Conservation (phyloP, 2,888 invertebrate genomes). For the Phania funesta region DNA sequence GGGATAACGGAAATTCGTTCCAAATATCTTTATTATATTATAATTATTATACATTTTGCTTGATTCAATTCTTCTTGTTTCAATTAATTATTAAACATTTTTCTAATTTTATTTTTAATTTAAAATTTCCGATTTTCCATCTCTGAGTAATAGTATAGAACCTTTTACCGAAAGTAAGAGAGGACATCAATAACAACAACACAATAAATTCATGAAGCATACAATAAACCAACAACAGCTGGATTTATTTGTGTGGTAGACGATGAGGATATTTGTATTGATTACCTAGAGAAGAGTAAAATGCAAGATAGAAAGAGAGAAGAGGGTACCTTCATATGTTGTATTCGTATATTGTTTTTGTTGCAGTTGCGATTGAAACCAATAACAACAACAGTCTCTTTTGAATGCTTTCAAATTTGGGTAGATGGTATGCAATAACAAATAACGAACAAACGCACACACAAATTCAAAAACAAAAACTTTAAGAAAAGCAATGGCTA, state of each 20-base stretch:
- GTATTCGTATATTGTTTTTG: neutral
- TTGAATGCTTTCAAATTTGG: constrained; percentile 16
- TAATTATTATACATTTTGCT: no score
- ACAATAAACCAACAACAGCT: constrained; percentile 44
- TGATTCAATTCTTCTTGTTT: no score
- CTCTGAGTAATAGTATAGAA: neutral
- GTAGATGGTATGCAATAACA: constrained; percentile 12
- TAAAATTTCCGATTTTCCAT: neutral
- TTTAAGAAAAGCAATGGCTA: neutral
- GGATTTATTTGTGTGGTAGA: neutral
- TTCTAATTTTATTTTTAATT: no score
- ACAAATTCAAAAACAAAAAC: neutral
- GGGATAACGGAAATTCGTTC: no score
- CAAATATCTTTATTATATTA: no score
- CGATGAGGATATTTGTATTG: constrained; percentile 23
- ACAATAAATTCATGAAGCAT: constrained; percentile 35
- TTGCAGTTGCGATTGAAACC: constrained; percentile 27
- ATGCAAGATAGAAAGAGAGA: neutral
- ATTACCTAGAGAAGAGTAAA: constrained; percentile 8
- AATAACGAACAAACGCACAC: neutral
- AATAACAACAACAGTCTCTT: constrained; percentile 29
- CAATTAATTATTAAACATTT: no score
- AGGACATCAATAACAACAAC: constrained; percentile 59
- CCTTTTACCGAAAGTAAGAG: neutral
- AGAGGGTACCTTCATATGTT: constrained; percentile 41